Conservation (phyloP, 2,888 invertebrate genomes). For the Drosophila suboccidentalis region DNA sequence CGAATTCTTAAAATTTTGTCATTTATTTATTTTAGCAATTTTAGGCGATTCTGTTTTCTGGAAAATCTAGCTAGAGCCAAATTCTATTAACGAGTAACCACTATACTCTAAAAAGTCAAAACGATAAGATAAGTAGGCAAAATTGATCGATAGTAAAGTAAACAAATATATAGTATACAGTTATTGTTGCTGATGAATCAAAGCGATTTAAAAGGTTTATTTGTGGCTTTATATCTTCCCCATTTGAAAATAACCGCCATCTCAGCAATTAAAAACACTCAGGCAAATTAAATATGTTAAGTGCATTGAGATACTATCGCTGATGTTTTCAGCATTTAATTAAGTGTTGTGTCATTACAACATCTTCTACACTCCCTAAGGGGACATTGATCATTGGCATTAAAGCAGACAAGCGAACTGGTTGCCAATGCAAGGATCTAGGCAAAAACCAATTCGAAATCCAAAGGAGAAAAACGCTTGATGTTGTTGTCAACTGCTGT, state of each 20-base stretch:
- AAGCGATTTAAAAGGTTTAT: not conserved
- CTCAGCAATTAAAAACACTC: not conserved
- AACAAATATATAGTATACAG: conserved; percentile 1
- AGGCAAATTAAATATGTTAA: conserved; percentile 4
- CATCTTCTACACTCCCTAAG: conserved; percentile 20
- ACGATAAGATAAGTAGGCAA: conserved; percentile 26
- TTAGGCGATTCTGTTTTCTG: not conserved
- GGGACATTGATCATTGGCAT: conserved; percentile 39
- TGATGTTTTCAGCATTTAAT: conserved; percentile 42
- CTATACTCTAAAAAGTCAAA: not conserved
- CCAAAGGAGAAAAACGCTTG: not conserved
- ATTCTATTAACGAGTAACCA: not conserved
- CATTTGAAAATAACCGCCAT: conserved; percentile 4
- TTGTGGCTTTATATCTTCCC: not conserved
- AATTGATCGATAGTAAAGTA: conserved; percentile 17
- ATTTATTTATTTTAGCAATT: not conserved
- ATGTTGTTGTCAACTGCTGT: conserved; percentile 4
- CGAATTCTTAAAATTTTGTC: not conserved
- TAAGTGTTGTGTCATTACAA: conserved; percentile 55
- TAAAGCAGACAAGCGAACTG: conserved; percentile 27
- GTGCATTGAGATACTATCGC: conserved; percentile 45
- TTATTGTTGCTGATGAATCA: conserved; percentile 20
- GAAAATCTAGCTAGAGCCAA: not conserved
- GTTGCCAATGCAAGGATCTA: conserved; percentile 7
- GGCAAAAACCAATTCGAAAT: not conserved